Conservation (phyloP, 1,140 invertebrate genomes). For the Scaptomyza pallida region DNA sequence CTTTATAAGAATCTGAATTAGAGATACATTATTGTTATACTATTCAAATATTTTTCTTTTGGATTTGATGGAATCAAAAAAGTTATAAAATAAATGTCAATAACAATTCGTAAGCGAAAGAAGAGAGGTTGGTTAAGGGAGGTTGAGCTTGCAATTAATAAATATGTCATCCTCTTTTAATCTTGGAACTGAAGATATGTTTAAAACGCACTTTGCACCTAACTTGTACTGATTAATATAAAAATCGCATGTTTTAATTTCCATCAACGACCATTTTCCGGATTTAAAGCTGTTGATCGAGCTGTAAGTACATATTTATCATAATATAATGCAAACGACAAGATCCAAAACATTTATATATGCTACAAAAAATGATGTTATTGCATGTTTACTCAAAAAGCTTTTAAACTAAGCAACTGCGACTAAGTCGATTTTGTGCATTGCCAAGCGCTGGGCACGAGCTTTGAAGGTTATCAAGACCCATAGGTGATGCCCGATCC, state of each 20-base stretch:
- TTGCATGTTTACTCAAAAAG: conserved; percentile 38
- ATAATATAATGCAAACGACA: neutral
- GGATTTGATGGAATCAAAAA: too few relatives aligned
- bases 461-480: conserved; percentile 55
- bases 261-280: neutral
- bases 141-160: conserved; percentile 9
- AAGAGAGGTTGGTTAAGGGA: neutral
- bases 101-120: neutral
- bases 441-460: conserved; percentile 32
- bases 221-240: conserved; percentile 1
- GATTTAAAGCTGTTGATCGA: neutral
- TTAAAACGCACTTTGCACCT: conserved; percentile 16
- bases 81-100: neutral
- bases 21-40: too few relatives aligned
- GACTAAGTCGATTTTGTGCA: conserved; percentile 43
- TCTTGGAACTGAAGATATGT: conserved; percentile 16
- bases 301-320: neutral
- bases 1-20: too few relatives aligned
- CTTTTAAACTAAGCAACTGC: conserved; percentile 55
- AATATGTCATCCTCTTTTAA: conserved; percentile 17
- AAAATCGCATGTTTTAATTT: neutral
- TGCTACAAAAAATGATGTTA: neutral
- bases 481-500: conserved; percentile 10
- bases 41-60: too few relatives aligned
- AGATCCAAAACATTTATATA: neutral